Conservation (phyloP, 35 echinoderm and acorn worm genomes). For the Patiria miniata region DNA sequence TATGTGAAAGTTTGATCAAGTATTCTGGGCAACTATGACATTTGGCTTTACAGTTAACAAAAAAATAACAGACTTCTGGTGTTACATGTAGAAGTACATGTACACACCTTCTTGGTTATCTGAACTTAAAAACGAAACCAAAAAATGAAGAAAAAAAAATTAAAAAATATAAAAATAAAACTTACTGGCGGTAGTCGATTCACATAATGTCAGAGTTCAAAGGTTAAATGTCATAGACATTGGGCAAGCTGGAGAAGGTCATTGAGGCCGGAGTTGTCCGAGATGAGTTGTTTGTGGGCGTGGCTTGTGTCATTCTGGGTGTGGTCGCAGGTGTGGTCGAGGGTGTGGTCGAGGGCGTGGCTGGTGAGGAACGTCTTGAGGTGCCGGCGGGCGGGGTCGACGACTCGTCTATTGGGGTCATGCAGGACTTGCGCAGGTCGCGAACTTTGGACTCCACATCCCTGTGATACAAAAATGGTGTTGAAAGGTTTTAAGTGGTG, state of each 20-base stretch:
- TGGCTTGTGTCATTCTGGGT: no score
- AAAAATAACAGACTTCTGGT: no score
- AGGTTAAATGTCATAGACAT: constrained; percentile 33
- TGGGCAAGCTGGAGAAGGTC: constrained; percentile 6
- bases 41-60: no score
- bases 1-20: no score
- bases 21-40: no score
- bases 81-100: no score
- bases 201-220: neutral
- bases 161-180: no score
- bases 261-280: constrained; percentile 23
- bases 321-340: neutral
- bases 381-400: constrained; percentile 14
- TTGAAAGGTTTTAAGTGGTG: no score
- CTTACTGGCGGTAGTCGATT: no score
- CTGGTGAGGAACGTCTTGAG: neutral
- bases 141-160: no score
- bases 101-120: no score
- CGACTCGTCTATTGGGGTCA: neutral
- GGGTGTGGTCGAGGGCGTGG: neutral
- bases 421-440: constrained; percentile 39
- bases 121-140: no score
- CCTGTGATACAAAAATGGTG: neutral
- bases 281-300: constrained; percentile 11
- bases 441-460: constrained; percentile 43